These are phyloP conservation scores for Tenthredo amoena DNA, from an alignment of 2,888 invertebrate genomes.

Conservation along the genomic window DNA sequence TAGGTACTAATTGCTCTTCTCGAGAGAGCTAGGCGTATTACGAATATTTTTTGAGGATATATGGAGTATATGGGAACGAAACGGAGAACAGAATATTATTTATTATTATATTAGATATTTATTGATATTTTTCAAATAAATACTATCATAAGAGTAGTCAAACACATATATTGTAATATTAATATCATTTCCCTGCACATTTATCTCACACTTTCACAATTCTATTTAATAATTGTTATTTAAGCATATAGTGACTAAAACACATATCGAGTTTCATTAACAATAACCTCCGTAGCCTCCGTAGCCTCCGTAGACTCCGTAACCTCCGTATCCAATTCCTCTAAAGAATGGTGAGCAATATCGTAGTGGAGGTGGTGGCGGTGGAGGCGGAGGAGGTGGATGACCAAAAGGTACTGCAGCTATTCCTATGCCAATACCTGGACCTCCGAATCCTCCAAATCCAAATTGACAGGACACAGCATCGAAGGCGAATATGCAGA, in stretches of 20 bases:
- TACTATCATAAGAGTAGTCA: not conserved
- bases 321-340: conserved; percentile 20
- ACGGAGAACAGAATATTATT: not conserved
- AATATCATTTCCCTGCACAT: not conserved
- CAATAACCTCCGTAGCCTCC: not conserved
- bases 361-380: not conserved
- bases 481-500: conserved; percentile 13
- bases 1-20: not conserved
- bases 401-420: conserved; percentile 5
- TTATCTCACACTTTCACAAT: not conserved
- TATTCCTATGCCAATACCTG: conserved; percentile 25
- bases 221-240: not conserved
- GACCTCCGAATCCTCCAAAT: conserved; percentile 25
- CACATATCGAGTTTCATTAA: not conserved
- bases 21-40: not conserved
- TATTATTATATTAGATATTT: not conserved
- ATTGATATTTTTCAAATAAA: not conserved
- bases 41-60: not conserved
- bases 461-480: conserved; percentile 9
- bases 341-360: conserved; percentile 39
- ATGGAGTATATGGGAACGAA: not conserved
- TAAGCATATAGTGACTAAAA: not conserved
- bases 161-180: no score
- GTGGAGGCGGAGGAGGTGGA: conserved; percentile 12
- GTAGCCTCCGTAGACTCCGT: not conserved